These are phyloP conservation scores for Microcebus murinus DNA, from an alignment of 2,113 vertebrate species.

Conservation along the genomic window DNA sequence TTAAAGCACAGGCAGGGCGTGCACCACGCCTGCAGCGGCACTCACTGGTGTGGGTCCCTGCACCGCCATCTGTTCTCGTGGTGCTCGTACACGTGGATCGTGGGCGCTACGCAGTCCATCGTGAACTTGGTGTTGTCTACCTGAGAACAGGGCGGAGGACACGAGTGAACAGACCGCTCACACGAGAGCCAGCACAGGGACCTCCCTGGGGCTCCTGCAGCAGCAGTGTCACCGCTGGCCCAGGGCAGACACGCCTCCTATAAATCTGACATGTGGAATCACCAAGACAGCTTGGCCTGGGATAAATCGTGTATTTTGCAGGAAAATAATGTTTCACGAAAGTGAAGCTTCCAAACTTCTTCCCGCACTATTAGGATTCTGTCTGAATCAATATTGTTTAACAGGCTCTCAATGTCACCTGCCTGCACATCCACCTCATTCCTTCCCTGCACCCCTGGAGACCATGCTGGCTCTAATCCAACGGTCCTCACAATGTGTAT, in stretches of 20 bases:
- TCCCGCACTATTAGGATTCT: background rate
- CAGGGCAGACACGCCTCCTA: background rate
- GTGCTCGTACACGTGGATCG: slow-evolving; percentile 94
- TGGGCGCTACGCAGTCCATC: slow-evolving; percentile 92
- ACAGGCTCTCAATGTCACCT: background rate
- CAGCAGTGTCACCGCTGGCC: background rate
- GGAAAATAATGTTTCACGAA: background rate
- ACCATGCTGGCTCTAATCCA: background rate
- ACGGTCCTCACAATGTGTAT: background rate
- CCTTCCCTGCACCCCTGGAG: background rate
- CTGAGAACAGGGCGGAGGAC: slow-evolving; percentile 79
- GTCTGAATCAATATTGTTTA: background rate
- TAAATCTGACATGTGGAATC: rapidly evolving
- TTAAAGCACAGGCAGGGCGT: background rate
- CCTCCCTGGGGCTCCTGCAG: background rate
- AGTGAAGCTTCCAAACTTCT: background rate
- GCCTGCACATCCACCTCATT: too few species aligned
- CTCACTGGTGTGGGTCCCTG: slow-evolving; percentile 94
- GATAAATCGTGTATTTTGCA: background rate
- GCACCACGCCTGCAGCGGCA: background rate
- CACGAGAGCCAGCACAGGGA: rapidly evolving
- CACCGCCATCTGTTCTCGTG: slow-evolving; percentile 97
- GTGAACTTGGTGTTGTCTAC: slow-evolving; percentile 95
- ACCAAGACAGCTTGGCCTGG: background rate
- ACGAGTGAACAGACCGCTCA: background rate